Base-by-base conservation (phyloP, 2,888 invertebrate species). In the Gandaritis pyraliata region DNA sequence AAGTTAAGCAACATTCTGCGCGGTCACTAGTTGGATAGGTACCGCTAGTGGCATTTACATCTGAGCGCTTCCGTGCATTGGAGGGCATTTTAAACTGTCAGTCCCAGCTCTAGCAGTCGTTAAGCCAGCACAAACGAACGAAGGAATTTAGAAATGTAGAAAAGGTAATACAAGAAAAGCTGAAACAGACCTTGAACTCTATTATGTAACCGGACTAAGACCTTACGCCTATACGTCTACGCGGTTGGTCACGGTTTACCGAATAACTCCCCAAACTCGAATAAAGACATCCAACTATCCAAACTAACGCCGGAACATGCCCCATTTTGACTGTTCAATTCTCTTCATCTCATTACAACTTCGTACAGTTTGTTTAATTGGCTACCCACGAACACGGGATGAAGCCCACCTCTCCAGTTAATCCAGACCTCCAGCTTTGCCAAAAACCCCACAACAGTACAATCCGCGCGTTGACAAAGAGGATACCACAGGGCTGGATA, bases 301-400 rank as follows among this genome's bases (percentile, higher is more conserved):
- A 73, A 70, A 73, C 74, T 77, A 72, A 68, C 61, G 63, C 68
- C 58, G 30, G 64, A 54, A 58, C 66, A 71, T 55, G 61, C 66
- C 62, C 70, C 73, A 74, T 75, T 75, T 75, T 73, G 77, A 78
- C 74, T 75, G 78, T 75, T 78, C 77, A 78, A 75, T 75, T 76
- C 78, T 73, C 72, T 65, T 73, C 73, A 78, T 80, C 79, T 80
- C 80, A 79, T 80, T 80, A 80, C 74, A 79, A 80, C 69, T 80
- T 80, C 58, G 68, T 68, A 69, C 73, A 74, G 74, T 79, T 78
- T 77, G 78, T 79, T 80, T 78, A 80, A 80, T 80, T 80, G 79
- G 77, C 73, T 76, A 71, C 73, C 75, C 75, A 71, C 64, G 64
- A 67, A 76, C 72, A 67, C 70, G 69, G 69, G 72, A 73, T 72